Evolutionary conservation across 2,888 invertebrate species (phyloP).

Genomic region (Plebejus argus): DNA sequence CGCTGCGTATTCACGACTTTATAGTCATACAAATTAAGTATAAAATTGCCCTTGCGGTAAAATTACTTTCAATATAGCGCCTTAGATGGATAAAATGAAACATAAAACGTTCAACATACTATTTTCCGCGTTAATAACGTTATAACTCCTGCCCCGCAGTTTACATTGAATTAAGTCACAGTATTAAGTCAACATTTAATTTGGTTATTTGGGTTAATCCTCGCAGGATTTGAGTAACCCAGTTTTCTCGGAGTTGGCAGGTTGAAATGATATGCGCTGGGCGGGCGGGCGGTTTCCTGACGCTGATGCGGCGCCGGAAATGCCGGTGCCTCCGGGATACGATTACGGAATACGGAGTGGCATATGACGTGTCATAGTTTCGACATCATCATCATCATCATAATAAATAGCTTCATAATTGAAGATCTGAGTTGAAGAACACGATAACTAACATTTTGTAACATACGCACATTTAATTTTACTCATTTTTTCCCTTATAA

Average conservation of each 20-base stretch:
- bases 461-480: too few relatives aligned
- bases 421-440: too few relatives aligned
- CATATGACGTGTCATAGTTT: neutral
- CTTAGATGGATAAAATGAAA: neutral
- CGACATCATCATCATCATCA: neutral
- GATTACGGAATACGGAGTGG: neutral
- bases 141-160: neutral
- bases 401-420: neutral
- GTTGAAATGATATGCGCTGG: constrained; percentile 6
- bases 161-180: constrained; percentile 9
- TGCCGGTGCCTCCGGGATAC: neutral
- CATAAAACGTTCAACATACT: neutral
- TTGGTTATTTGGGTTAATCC: constrained; percentile 4
- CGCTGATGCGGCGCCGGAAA: neutral
- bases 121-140: neutral
- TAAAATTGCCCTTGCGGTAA: too few relatives aligned
- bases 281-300: neutral
- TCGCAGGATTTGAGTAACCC: constrained; percentile 21
- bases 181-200: constrained; percentile 21
- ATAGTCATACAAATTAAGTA: too few relatives aligned
- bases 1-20: too few relatives aligned
- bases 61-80: too few relatives aligned
- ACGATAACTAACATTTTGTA: too few relatives aligned
- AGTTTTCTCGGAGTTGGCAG: neutral
- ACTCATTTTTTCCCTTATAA: too few relatives aligned